Evolutionary conservation across 2,113 vertebrate genomes (phyloP).

Genomic region (Rallus limicola): DNA sequence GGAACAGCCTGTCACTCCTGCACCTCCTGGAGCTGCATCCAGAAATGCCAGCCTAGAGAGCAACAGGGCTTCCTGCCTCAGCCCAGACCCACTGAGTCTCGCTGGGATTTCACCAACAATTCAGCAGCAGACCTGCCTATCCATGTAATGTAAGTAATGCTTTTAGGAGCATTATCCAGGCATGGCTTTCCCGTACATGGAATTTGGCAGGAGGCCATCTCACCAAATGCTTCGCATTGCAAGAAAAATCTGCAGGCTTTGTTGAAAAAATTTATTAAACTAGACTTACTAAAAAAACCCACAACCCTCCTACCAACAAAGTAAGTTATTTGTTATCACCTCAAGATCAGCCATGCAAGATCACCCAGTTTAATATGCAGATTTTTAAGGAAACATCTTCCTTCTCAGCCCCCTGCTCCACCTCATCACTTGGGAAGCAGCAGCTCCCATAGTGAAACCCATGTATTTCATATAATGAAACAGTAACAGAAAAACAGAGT

Average conservation of each 20-base stretch:
- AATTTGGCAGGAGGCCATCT: slow-evolving; percentile 42
- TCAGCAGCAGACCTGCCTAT: slow-evolving; percentile 3
- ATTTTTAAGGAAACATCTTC: not conserved
- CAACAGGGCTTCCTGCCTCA: not conserved
- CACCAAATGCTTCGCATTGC: not conserved
- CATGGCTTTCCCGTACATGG: slow-evolving; percentile 15
- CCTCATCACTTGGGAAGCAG: not conserved
- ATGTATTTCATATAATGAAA: not conserved
- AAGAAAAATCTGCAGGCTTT: not conserved
- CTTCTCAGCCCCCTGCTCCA: not conserved
- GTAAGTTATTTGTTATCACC: not conserved
- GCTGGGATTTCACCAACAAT: not conserved
- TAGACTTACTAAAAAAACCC: not conserved
- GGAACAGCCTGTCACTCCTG: not conserved
- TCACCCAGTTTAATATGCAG: not conserved
- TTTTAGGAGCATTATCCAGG: slow-evolving; percentile 51
- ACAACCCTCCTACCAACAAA: not conserved
- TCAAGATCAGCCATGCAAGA: not conserved
- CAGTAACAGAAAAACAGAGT: not conserved
- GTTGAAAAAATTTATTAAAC: not conserved
- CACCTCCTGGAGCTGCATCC: not conserved
- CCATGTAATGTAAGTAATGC: slow-evolving; percentile 10
- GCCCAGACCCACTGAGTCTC: not conserved
- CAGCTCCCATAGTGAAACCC: not conserved
- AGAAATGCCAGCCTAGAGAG: not conserved